These are phyloP conservation scores for Carlito syrichta DNA, from an alignment of 2,113 vertebrate species.

Conservation along the genomic window DNA sequence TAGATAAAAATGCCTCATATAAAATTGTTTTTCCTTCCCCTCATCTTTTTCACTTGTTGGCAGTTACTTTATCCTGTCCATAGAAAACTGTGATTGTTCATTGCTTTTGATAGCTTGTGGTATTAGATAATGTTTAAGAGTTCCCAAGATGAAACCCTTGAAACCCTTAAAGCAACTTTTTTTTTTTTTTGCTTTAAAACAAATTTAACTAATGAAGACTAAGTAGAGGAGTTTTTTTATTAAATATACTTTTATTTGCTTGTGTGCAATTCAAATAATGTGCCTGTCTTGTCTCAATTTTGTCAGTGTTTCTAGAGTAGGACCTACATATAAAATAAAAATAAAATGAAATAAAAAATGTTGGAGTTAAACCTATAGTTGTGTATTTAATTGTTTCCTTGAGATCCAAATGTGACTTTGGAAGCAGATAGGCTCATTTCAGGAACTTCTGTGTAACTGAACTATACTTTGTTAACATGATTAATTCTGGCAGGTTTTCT, in stretches of 20 bases:
- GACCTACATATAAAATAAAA: neutral
- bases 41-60: neutral
- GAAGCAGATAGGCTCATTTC: neutral
- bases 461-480: neutral
- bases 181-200: neutral
- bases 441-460: neutral
- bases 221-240: neutral
- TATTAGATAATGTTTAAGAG: neutral
- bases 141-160: neutral
- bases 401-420: neutral
- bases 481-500: slow-evolving; percentile 17
- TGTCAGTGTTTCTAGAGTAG: neutral
- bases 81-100: neutral
- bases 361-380: neutral
- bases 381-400: neutral
- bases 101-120: neutral
- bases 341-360: slow-evolving; percentile 3
- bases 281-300: neutral
- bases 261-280: neutral
- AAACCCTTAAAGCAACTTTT: neutral
- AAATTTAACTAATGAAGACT: slow-evolving; percentile 24
- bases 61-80: neutral
- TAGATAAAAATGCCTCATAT: neutral
- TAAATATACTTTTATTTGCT: neutral
- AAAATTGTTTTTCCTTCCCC: neutral